Base-by-base conservation (phyloP, 2,888 invertebrate species). In the Folsomia manolachei region DNA sequence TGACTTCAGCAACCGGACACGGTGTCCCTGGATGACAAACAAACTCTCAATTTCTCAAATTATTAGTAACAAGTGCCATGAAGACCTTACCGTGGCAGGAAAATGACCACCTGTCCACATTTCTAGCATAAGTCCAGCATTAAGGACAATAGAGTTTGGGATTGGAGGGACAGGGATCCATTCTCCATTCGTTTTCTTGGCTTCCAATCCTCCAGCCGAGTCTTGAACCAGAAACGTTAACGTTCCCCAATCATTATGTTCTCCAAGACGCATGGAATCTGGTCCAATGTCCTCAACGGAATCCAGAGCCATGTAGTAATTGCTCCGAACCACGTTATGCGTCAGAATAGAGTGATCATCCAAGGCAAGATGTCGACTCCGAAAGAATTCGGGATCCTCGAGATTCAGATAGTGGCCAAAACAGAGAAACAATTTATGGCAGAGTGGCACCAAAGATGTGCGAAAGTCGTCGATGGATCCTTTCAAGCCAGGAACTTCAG, bases 161-260 rank as follows among this genome's bases (percentile, higher is more conserved):
- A 75, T 39, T 1, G 75, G 75, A 1, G 63, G 23, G 2, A 69
- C 75, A 19, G 27, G 70, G 21, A 71, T 39, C 75, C 75, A 75
- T 26, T 69, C 69, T 0, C 73, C 72, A 60, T 39, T 69, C 51
- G 61, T 11, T 14, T 63, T 66, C 25, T 66, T 66, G 11, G 68
- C 75, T 52, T 75, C 75, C 1, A 75, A 53, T 2, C 75, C 75
- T 11, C 73, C 75, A 18, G 63, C 53, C 61, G 64, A 53, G 39
- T 75, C 75, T 61, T 72, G 65, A 60, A 61, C 63, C 2, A 73
- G 61, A 0, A 72, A 2, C 14, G 72, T 72, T 4, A 72, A 21
- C 1, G 75, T 67, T 9, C 71, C 71, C 73, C 71, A 71, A 39
- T 75, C 75, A 18, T 51, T 61, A 52, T 75, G 75, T 27, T 75